Conservation (phyloP, 23 tunicate genomes). For the Aplidium turbinatum region DNA sequence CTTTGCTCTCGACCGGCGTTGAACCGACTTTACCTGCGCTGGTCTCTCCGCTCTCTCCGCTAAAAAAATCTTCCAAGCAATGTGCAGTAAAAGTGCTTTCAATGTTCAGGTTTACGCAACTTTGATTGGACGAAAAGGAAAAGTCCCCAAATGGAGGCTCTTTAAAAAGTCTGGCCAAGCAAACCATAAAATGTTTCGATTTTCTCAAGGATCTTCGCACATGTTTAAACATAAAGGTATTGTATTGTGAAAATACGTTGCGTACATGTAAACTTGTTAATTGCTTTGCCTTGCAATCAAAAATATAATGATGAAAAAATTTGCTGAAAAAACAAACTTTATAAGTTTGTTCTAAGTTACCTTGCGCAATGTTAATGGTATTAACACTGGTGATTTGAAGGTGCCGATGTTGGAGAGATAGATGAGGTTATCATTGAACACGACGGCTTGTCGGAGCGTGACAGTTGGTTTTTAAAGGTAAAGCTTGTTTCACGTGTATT, state of each 20-base stretch:
- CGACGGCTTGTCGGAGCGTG: constrained; percentile 90
- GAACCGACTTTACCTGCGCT: too few species aligned
- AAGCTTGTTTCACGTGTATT: too few species aligned
- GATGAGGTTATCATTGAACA: constrained; percentile 87
- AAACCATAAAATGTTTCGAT: constrained; percentile 73
- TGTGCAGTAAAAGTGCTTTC: not conserved
- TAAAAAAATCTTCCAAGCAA: not conserved
- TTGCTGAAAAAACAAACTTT: too few species aligned
- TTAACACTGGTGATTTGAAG: constrained; percentile 17
- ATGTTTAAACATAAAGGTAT: constrained; percentile 88
- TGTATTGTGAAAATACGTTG: too few species aligned
- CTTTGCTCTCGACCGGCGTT: too few species aligned
- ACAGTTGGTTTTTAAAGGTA: constrained; percentile 95
- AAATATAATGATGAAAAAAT: not conserved
- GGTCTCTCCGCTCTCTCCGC: too few species aligned
- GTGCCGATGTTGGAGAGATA: constrained; percentile 74
- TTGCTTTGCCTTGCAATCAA: too few species aligned
- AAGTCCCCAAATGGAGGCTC: constrained; percentile 82
- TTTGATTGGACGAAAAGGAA: constrained; percentile 76
- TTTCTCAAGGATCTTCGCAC: constrained; percentile 86
- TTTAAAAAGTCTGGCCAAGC: constrained; percentile 92
- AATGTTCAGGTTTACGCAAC: constrained; percentile 67
- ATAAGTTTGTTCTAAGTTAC: too few species aligned
- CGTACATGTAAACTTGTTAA: too few species aligned
- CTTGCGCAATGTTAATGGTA: too few species aligned